Percentiles rank a stretch among this genome's conserved stretches.
phyloP scores from a whole-genome alignment of 2,888 invertebrate species.

The Tachina fera region DNA sequence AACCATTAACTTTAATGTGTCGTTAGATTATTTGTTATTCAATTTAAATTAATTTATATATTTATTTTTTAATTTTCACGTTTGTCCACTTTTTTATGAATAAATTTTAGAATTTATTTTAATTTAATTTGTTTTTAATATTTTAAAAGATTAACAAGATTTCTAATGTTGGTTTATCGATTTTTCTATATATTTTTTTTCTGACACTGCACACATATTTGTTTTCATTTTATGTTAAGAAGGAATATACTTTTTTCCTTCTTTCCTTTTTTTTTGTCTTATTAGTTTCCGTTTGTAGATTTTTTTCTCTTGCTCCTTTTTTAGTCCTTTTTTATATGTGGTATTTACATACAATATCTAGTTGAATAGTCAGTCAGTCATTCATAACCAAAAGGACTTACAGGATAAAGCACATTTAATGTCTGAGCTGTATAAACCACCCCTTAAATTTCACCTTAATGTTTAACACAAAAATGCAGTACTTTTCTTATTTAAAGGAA shows the following conservation, averaged over 20 bases:
- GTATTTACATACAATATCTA: conserved; percentile 28
- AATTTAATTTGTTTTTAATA: not conserved
- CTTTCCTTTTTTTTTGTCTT: conserved; percentile 31
- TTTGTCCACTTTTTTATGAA: not conserved
- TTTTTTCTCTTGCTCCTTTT: conserved; percentile 11
- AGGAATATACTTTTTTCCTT: conserved; percentile 10
- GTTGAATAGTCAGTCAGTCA: conserved; percentile 42
- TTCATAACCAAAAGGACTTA: conserved; percentile 45
- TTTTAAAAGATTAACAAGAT: conserved; percentile 4
- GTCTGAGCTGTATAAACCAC: conserved; percentile 52
- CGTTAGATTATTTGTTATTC: conserved; percentile 1
- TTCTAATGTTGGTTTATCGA: conserved; percentile 44
- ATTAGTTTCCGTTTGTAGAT: conserved; percentile 41
- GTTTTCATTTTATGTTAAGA: conserved; percentile 12
- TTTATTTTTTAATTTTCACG: not conserved
- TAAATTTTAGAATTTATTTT: not conserved
- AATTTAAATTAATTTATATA: not conserved
- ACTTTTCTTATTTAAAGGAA: conserved; percentile 8
- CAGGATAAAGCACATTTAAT: conserved; percentile 53
- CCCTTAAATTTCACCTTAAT: conserved; percentile 47
- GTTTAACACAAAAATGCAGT: not conserved
- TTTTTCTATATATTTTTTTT: conserved; percentile 57
- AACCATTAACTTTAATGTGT: not conserved
- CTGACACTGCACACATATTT: conserved; percentile 21
- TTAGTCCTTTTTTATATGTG: conserved; percentile 55